Percentiles rank a stretch among this genome's conserved stretches.
These are phyloP conservation scores for Brachyhypopomus occidentalis DNA, from an alignment of 2,113 vertebrate species.

Conservation along the genomic window DNA sequence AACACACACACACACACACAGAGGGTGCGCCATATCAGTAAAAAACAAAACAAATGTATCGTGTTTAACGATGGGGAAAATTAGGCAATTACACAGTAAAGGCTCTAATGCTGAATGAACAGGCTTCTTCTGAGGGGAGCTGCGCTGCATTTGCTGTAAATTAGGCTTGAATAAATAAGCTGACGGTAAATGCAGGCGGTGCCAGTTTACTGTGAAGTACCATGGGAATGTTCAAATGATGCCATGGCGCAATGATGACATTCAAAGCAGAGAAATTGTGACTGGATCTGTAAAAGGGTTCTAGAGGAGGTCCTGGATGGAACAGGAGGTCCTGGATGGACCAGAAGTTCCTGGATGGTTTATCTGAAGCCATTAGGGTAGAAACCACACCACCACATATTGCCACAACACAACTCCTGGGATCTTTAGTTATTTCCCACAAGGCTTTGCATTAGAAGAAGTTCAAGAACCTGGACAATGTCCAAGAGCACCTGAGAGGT, in stretches of 20 bases:
- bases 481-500: too few species aligned
- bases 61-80: conserved; percentile 15
- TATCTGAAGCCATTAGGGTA: too few species aligned
- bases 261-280: too few species aligned
- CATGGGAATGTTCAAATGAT: neutral
- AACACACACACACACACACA: neutral
- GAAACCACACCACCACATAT: too few species aligned
- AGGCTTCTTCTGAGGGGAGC: neutral
- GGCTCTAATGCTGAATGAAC: neutral
- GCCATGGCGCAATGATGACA: neutral
- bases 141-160: neutral
- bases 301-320: too few species aligned
- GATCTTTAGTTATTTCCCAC: too few species aligned
- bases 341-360: too few species aligned
- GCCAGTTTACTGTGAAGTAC: neutral
- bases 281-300: too few species aligned
- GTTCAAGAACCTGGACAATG: too few species aligned
- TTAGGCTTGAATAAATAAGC: neutral
- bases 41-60: neutral
- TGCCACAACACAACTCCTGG: too few species aligned
- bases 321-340: too few species aligned
- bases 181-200: neutral
- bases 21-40: neutral
- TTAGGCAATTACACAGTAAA: neutral
- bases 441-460: too few species aligned